Evolutionary conservation across 2,797 vertebrate species (phyloP).

Genomic region (Sebastiscus tertius): DNA sequence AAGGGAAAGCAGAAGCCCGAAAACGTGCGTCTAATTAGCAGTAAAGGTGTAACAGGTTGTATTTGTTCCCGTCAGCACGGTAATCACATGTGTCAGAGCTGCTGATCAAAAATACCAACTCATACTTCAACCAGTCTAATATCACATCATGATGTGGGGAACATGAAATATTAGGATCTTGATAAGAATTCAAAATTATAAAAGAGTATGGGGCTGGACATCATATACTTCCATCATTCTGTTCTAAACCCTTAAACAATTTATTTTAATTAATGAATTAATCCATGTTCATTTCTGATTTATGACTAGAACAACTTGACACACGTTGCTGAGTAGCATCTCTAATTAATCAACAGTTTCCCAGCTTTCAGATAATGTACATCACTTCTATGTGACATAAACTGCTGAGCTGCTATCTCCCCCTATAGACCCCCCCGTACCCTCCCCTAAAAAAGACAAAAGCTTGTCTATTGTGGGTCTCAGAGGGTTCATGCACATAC

Average conservation of each 20-base stretch:
- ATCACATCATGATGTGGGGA: not conserved
- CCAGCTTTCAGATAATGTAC: too few relatives aligned
- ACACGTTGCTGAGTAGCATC: too few relatives aligned
- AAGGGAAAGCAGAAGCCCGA: not conserved
- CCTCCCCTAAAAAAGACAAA: too few relatives aligned
- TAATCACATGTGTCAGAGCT: not conserved
- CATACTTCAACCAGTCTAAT: not conserved
- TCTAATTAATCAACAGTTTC: too few relatives aligned
- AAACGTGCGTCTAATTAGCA: not conserved
- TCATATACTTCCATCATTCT: too few relatives aligned
- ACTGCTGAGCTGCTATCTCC: too few relatives aligned
- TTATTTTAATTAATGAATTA: too few relatives aligned
- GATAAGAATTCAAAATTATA: not conserved
- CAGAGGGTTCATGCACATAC: not conserved
- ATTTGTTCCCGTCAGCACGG: not conserved
- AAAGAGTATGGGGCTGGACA: too few relatives aligned
- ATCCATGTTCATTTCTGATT: too few relatives aligned
- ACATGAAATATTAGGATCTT: not conserved
- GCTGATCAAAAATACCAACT: not conserved
- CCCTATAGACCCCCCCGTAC: rapidly evolving
- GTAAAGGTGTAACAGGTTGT: not conserved
- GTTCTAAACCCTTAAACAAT: rapidly evolving
- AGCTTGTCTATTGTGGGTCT: too few relatives aligned
- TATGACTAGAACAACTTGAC: too few relatives aligned
- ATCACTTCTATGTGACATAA: too few relatives aligned